These are phyloP conservation scores for Rafetus swinhoei DNA, from an alignment of 2,113 vertebrate genomes.

Conservation along the genomic window DNA sequence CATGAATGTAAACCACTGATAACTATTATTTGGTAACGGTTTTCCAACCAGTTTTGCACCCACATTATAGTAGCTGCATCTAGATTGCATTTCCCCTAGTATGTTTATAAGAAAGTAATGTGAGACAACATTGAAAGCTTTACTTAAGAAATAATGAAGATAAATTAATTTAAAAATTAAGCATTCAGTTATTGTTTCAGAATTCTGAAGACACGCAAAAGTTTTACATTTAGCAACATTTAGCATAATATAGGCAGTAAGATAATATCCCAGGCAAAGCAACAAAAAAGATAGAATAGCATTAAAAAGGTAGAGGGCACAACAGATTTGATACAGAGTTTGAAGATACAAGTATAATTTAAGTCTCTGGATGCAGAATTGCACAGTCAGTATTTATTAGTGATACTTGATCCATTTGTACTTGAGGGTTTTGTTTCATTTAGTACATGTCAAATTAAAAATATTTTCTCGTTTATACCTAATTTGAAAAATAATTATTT, in stretches of 20 bases:
- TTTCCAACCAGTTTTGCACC: no score
- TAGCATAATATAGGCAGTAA: neutral
- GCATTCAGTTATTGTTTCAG: neutral
- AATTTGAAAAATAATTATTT: neutral
- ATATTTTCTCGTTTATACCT: neutral
- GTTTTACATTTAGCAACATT: neutral
- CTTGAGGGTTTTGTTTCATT: neutral
- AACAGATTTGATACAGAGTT: neutral
- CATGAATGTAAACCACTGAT: no score
- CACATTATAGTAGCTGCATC: no score
- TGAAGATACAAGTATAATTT: neutral
- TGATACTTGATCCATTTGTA: neutral
- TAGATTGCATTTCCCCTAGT: no score
- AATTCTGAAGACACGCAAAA: neutral
- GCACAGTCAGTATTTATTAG: neutral
- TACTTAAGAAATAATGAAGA: neutral
- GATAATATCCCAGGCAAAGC: neutral
- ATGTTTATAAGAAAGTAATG: no score
- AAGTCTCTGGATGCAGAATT: neutral
- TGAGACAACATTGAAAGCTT: no score
- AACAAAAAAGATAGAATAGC: neutral
- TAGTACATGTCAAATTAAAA: neutral
- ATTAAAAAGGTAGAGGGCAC: neutral
- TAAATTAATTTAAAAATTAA: neutral
- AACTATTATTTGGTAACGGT: no score